Conservation (phyloP, 2,113 vertebrate species). For the Pseudonaja textilis region DNA sequence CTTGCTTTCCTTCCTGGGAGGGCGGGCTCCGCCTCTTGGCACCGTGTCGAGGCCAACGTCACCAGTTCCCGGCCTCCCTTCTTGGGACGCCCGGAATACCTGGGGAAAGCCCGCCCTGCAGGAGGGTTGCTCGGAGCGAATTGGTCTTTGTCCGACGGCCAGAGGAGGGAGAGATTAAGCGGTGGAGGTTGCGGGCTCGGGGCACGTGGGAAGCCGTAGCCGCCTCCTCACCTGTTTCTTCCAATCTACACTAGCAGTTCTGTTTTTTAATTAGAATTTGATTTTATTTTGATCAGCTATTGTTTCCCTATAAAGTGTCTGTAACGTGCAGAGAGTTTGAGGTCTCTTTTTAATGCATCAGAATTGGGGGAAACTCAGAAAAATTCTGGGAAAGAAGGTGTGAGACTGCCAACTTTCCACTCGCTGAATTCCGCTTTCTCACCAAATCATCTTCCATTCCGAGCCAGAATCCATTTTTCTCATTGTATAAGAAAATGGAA, state of each 20-base stretch:
- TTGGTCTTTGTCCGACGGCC: neutral
- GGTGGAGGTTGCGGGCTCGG: neutral
- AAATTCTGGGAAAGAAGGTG: neutral
- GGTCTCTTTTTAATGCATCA: neutral
- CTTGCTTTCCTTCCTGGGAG: neutral
- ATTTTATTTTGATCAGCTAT: neutral
- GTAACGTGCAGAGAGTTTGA: neutral
- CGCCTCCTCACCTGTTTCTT: neutral
- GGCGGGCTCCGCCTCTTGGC: neutral
- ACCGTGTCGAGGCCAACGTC: neutral
- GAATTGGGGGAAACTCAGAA: neutral
- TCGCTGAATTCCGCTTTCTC: neutral
- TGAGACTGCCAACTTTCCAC: neutral
- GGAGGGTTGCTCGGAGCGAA: neutral
- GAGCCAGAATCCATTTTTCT: neutral
- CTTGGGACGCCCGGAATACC: neutral
- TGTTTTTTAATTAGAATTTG: neutral
- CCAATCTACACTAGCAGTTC: neutral
- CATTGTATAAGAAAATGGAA: neutral
- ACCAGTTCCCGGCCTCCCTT: neutral
- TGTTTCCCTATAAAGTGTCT: neutral
- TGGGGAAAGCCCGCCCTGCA: neutral
- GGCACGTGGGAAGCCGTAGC: neutral
- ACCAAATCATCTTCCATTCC: neutral
- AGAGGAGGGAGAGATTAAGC: neutral